phyloP scores from a whole-genome alignment of 2,113 vertebrate genomes.

The Noturus placidus region DNA sequence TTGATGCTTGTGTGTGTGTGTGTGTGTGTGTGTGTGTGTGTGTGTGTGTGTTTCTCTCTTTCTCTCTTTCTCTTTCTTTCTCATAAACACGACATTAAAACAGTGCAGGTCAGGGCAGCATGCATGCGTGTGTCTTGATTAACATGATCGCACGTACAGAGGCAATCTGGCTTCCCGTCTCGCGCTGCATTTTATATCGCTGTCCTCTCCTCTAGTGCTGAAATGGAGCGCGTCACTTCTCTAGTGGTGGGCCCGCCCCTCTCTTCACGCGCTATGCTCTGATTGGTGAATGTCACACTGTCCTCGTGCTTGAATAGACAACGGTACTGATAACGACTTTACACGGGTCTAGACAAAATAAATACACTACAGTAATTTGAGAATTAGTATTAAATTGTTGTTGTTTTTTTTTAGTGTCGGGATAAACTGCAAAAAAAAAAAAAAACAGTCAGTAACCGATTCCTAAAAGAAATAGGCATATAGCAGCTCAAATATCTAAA shows the following conservation, averaged over 20 bases:
- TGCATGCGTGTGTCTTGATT: not conserved
- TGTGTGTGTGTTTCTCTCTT: not conserved
- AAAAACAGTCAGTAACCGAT: not conserved
- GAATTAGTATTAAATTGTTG: not conserved
- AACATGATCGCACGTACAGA: not conserved
- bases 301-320: not conserved
- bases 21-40: not conserved
- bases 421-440: not conserved
- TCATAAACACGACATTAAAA: not conserved
- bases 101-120: not conserved
- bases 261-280: not conserved
- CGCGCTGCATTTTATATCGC: constrained; percentile 37
- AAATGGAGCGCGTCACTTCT: not conserved
- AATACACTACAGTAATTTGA: not conserved
- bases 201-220: constrained; percentile 42
- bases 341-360: not conserved
- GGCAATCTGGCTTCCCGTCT: too few species aligned
- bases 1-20: too few species aligned
- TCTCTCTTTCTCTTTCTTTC: not conserved
- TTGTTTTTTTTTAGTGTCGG: not conserved
- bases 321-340: not conserved
- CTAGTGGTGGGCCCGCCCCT: not conserved
- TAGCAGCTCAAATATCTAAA: not conserved
- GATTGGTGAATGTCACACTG: not conserved
- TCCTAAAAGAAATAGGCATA: not conserved